A percentile compares a stretch with the other conserved stretches of the same genome.
These are phyloP conservation scores for Orthonevra nobilis DNA, from an alignment of 2,888 invertebrate species.

Conservation along the genomic window DNA sequence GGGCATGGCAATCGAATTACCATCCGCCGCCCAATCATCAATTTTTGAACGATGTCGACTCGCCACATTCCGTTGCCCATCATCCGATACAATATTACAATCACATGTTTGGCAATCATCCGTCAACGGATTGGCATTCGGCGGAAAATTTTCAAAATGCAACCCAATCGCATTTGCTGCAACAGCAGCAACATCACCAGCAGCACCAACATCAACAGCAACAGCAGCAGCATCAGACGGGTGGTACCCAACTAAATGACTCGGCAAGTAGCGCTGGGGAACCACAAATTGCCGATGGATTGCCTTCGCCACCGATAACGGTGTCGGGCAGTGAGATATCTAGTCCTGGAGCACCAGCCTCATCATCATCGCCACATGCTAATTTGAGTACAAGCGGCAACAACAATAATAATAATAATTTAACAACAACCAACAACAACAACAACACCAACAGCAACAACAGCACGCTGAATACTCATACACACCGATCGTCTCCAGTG, in stretches of 20 bases:
- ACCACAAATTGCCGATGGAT: slow-evolving; percentile 74
- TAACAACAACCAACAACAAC: slow-evolving; percentile 60
- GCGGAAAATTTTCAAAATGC: slow-evolving; percentile 77
- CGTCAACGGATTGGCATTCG: slow-evolving; percentile 77
- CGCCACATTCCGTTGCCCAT: slow-evolving; percentile 78
- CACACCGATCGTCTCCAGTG: slow-evolving; percentile 84
- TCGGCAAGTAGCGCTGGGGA: slow-evolving; percentile 73
- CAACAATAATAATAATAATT: slow-evolving; percentile 80
- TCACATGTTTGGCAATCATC: slow-evolving; percentile 81
- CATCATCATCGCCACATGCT: slow-evolving; percentile 78
- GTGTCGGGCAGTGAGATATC: slow-evolving; percentile 83
- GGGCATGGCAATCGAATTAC: slow-evolving; percentile 81
- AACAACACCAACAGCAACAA: slow-evolving; percentile 71
- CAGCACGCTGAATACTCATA: slow-evolving; percentile 68
- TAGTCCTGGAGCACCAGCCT: slow-evolving; percentile 81
- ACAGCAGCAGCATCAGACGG: slow-evolving; percentile 75
- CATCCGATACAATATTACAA: slow-evolving; percentile 80
- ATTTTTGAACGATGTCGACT: slow-evolving; percentile 80
- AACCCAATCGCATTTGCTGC: slow-evolving; percentile 75
- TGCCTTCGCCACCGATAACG: slow-evolving; percentile 83
- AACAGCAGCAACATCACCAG: slow-evolving; percentile 73
- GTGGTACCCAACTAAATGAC: slow-evolving; percentile 74
- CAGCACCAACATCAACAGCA: slow-evolving; percentile 59
- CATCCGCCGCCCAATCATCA: slow-evolving; percentile 79
- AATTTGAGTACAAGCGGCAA: slow-evolving; percentile 84